Percentiles rank a stretch among this genome's conserved stretches.
Evolutionary conservation across 2,113 vertebrate species (phyloP).

Genomic region (Xerus inauris): DNA sequence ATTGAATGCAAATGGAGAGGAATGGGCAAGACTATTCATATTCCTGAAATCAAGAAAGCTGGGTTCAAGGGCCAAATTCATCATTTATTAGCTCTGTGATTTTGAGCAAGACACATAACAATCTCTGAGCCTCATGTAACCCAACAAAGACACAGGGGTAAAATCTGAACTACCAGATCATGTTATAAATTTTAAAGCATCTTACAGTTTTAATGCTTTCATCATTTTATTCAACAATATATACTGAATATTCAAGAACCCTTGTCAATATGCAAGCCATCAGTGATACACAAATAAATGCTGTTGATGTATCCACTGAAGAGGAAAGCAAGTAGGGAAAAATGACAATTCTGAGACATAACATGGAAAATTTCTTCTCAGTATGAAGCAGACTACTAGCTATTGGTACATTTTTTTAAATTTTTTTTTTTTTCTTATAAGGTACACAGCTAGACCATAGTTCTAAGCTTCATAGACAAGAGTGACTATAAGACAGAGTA

Average conservation of each 20-base stretch:
- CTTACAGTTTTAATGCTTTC: background rate
- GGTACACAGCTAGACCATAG: background rate
- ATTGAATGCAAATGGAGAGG: constrained; percentile 20
- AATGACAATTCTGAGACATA: background rate
- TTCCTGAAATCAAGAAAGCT: background rate
- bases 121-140: background rate
- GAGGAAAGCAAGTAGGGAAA: background rate
- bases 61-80: background rate
- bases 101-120: background rate
- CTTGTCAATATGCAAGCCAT: background rate
- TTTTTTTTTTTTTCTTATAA: background rate
- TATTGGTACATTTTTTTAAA: background rate
- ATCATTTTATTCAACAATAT: background rate
- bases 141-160: background rate
- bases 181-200: constrained; percentile 17
- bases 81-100: background rate
- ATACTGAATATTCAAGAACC: background rate
- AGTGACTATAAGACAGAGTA: background rate
- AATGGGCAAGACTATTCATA: background rate
- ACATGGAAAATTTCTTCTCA: background rate
- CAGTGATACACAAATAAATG: background rate
- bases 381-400: background rate
- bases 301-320: background rate
- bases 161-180: background rate
- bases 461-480: background rate